Evolutionary conservation across 1,140 invertebrate species (phyloP).

Genomic region (Cardiocondyla obscurior): DNA sequence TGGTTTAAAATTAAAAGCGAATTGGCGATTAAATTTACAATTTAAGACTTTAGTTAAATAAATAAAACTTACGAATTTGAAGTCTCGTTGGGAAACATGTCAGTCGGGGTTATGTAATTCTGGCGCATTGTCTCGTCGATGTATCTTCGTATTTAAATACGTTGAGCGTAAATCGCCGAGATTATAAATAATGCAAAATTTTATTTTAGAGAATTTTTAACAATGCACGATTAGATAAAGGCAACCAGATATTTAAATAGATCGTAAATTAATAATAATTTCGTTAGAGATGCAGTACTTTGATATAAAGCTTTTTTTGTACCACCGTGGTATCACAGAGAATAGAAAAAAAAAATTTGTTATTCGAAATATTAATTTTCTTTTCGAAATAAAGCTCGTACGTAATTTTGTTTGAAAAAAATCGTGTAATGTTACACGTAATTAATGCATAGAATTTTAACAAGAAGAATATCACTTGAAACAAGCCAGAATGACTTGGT

Average conservation of each 20-base stretch:
- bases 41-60: not conserved
- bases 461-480: not conserved
- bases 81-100: not conserved
- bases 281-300: too few species aligned
- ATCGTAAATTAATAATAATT: too few species aligned
- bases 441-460: not conserved
- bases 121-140: not conserved
- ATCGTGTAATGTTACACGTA: not conserved
- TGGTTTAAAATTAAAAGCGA: not conserved
- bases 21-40: not conserved
- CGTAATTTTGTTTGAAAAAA: not conserved
- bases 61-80: not conserved
- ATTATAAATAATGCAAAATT: not conserved
- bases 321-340: too few species aligned
- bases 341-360: too few species aligned
- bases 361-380: not conserved
- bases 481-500: not conserved
- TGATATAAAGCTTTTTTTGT: not conserved
- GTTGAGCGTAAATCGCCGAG: not conserved
- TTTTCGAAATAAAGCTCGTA: not conserved
- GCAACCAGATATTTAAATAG: not conserved
- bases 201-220: not conserved
- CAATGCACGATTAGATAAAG: not conserved
- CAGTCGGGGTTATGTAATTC: slow-evolving; percentile 17
- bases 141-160: not conserved